Evolutionary conservation across 2,797 vertebrate genomes (phyloP), one percentile per base, ranked within the genome.

Genomic region (Hemitrygon akajei): DNA sequence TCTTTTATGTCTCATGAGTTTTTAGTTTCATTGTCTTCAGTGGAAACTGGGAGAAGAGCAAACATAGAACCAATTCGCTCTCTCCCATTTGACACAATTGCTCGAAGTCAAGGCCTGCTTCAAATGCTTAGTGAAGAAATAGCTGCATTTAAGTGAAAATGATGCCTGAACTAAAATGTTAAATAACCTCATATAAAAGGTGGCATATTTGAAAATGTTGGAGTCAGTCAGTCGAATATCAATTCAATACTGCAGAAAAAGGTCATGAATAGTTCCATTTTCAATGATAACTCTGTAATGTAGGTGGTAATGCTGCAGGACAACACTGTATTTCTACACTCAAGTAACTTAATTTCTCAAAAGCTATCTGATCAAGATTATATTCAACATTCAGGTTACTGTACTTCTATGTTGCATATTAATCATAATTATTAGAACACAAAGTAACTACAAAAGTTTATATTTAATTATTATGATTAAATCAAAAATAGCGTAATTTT

Each of bases 71-170:
- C 47, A 14, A 30, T 14, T 84, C 27, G 27, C 60, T 66, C 14
- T 34, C 30, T 34, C 60, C 60, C 30, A 34, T 66, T 89, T 89
- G 34, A 89, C 56, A 86, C 82, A 60, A 86, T 86, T 27, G 27
- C 60, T 66, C 7, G 9, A 89, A 37, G 60, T 89, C 86, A 87
- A 66, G 58, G 14, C 63, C 58, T n/a, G 63, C 30, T 60, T 66
- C 84, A 87, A 63, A n/a, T 60, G 16, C 14, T 87, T 66, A 63
- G 58, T 58, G 10, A n/a, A 87, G 86, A 89, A 69, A 69, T 25
- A 7, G 69, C 71, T 73, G 37, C 91, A 47, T 75, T 92, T 92
- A 92, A 92, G 25, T 92, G 34, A 47, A 92, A 75, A n/a, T 75
- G 22, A 75, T 73, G 91, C 69, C 69, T 75, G 91, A 92, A 75